Base-by-base conservation (phyloP, 2,113 vertebrate species). In the cat (Felis catus) region DNA sequence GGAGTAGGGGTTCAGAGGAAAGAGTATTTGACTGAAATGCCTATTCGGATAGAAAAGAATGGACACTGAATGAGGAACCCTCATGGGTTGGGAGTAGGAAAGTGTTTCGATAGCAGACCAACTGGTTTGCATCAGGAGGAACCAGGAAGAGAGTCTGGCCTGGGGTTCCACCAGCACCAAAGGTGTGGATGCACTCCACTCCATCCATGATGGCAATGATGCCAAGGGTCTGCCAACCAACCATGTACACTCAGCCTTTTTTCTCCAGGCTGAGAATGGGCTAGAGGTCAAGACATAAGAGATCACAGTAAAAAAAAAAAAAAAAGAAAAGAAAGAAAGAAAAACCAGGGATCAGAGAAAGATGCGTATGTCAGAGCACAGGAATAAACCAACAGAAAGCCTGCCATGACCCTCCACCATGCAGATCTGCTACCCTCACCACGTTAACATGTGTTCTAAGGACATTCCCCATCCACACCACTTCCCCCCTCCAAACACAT, bases 171-270 rank as follows among this genome's bases (percentile, higher is more conserved):
- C 99, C 98, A 98, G 99, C 98, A 89, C 99, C 99, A 33, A 99
- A 99, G 1, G 98, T 99, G 61, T 99, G 99, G 29, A 97, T 97
- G 90, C 99, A 99, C 97, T 99, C 99, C 33, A 98, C 99, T 85
- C 99, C 99, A 31, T 99, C 99, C 68, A 99, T 98, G 85, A 99
- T 98, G 68, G 98, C 99, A 29, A 99, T 98, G 63, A 99, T 87
- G 29, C 98, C 99, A 3, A 99, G 97, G 36, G 98, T 98, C 53
- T 98, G 98, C 99, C 99, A 99, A 76, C 99, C 99, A 45, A 99
- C 97, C 93, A 99, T 98, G 76, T 99, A 99, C 61, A 99, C 98
- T 7, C 93, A 97, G 45, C 98, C 95, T 66, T 98, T 98, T 61
- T 97, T 87, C 95, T 85, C 94, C 74, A 99, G 96, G 97, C 99